Evolutionary conservation across 2,888 invertebrate species (phyloP).

Genomic region (Meandrusa payeni): DNA sequence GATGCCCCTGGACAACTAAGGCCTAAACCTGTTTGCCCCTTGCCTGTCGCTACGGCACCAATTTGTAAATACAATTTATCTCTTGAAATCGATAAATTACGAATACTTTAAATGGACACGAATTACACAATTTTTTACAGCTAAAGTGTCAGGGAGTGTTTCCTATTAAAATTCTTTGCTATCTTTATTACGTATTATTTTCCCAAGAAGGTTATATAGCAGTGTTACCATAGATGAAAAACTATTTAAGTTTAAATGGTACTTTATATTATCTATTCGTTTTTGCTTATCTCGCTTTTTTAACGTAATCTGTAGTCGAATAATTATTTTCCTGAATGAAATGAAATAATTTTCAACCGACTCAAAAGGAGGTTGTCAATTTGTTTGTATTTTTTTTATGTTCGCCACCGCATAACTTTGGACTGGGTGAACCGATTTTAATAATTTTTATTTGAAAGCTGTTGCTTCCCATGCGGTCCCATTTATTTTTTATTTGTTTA

Average conservation of each 20-base stretch:
- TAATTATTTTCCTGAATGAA: no score
- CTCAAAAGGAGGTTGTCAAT: no score
- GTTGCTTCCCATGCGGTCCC: no score
- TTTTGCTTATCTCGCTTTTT: not conserved
- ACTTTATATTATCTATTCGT: not conserved
- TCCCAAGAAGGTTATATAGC: not conserved
- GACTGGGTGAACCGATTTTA: no score
- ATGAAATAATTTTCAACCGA: no score
- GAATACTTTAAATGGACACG: constrained; percentile 3
- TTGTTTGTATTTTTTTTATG: no score
- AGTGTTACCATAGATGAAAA: not conserved
- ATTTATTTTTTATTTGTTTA: no score
- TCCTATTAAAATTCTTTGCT: constrained; percentile 1
- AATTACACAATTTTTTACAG: not conserved
- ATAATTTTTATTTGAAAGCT: no score
- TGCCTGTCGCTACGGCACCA: constrained; percentile 11
- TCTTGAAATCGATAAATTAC: constrained; percentile 11
- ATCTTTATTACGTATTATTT: not conserved
- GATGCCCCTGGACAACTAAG: constrained; percentile 24
- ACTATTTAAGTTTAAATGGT: not conserved
- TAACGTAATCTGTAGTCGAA: no score
- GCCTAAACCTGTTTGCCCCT: not conserved
- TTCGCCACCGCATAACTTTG: no score
- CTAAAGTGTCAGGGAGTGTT: no score
- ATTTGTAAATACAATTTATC: constrained; percentile 20